These are phyloP conservation scores for Lagopus muta DNA, from an alignment of 2,113 vertebrate species.

Conservation along the genomic window DNA sequence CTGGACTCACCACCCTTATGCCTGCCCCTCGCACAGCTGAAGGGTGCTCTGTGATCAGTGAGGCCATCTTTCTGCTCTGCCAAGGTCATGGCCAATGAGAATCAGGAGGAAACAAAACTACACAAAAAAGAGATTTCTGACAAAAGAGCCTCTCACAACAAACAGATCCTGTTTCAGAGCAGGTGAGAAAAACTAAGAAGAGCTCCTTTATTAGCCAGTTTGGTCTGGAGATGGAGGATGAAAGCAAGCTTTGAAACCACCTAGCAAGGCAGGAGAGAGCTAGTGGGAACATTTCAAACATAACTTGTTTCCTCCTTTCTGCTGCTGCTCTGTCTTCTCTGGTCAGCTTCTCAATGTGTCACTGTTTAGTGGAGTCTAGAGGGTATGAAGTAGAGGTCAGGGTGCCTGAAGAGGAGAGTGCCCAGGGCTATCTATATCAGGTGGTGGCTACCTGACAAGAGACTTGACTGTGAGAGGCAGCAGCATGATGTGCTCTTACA, in stretches of 20 bases:
- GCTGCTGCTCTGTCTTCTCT: constrained; percentile 71
- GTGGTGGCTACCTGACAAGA: fast-evolving
- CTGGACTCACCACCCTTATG: background rate
- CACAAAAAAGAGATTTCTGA: constrained; percentile 35
- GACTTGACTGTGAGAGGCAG: background rate
- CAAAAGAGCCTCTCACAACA: constrained; percentile 61
- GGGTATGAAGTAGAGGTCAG: constrained; percentile 21
- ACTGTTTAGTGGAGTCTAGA: background rate
- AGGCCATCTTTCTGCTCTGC: background rate
- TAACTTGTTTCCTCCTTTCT: constrained; percentile 70
- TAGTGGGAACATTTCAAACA: constrained; percentile 68
- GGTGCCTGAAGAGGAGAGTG: background rate
- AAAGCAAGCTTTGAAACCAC: constrained; percentile 72
- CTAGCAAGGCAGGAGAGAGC: constrained; percentile 41
- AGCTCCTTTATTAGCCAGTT: constrained; percentile 62
- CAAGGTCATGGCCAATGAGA: constrained; percentile 38
- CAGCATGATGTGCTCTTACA: fast-evolving
- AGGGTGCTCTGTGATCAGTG: background rate
- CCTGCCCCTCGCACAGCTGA: background rate
- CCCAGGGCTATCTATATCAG: background rate
- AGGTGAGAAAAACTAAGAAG: constrained; percentile 73
- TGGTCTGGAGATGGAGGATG: constrained; percentile 60
- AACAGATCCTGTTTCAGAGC: constrained; percentile 48
- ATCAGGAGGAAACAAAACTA: constrained; percentile 16
- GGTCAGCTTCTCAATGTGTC: constrained; percentile 51